Base-by-base conservation (phyloP, 2,888 invertebrate genomes). In the Silvanus unidentatus region DNA sequence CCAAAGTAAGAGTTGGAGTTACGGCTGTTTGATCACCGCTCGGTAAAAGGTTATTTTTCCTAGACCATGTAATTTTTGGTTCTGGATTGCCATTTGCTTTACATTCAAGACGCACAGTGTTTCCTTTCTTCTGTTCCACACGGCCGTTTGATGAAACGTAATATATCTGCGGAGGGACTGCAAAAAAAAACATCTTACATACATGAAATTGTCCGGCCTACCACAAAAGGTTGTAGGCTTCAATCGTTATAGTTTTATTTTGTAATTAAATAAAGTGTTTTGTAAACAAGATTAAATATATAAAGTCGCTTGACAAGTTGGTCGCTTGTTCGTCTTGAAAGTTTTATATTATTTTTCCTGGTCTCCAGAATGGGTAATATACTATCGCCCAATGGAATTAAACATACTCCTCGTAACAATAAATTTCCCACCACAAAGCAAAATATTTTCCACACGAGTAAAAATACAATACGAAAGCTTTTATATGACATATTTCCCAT, bases 121-220 rank as follows among this genome's bases (percentile, higher is more conserved):
- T 68, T 28, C 74, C 75, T 58, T 77, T 77, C 53, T 76, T 80
- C 57, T 80, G 81, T 68, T 80, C 80, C 58, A 81, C 75, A 62
- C 77, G 77, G 54, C 79, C 80, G 57, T 78, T 78, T 47, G 78
- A 77, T 47, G 79, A 77, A 52, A 80, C 77, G 66, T 77, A 77
- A 64, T 78, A 75, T 61, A 82, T 81, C 61, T 77, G 74, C 53
- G 82, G 81, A 52, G 82, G 82, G 56, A 81, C 82, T 82, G 73
- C 44, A 68, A 68, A 39, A 57, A 57, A 55, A 48, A 45, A 16
- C 4, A 8, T 8, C 22, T 22, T 8, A 22, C n/a, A n/a, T n/a
- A 22, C 22, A 22, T 22, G 22, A 22, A 22, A 22, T 8, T 22
- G 8, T 22, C 22, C 22, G 8, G 8, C 8, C 22, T 22, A 22